Conservation (phyloP, 2,797 vertebrate genomes). For the Clamator glandarius region DNA sequence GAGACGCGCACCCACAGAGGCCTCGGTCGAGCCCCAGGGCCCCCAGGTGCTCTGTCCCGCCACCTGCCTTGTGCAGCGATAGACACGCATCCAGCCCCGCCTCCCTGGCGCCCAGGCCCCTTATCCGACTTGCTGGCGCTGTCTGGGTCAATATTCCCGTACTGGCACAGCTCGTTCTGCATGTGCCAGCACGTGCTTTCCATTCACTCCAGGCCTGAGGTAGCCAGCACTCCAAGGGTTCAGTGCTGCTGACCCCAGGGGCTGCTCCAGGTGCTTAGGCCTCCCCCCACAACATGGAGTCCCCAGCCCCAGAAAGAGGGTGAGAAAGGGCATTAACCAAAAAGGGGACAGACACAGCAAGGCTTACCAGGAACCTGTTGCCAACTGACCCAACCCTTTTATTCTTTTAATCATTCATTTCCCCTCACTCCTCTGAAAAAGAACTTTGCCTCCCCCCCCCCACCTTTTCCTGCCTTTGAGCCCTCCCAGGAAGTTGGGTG, state of each 20-base stretch:
- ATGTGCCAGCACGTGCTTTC: background rate
- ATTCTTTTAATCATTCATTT: background rate
- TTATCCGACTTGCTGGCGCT: fast-evolving
- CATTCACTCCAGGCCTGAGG: fast-evolving
- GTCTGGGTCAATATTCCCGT: fast-evolving
- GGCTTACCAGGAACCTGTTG: fast-evolving
- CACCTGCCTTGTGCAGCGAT: fast-evolving
- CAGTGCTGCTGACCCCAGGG: background rate
- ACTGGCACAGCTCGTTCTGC: fast-evolving
- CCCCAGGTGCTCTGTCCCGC: fast-evolving
- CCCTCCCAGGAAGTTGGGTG: background rate
- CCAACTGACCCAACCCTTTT: background rate
- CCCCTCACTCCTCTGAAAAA: background rate
- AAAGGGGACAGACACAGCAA: too few species aligned
- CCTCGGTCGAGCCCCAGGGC: fast-evolving
- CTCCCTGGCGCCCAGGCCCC: too few species aligned
- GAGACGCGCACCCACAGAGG: fast-evolving
- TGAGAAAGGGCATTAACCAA: background rate
- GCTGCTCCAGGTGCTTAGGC: background rate
- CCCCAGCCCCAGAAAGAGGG: background rate
- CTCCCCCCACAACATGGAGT: fast-evolving
- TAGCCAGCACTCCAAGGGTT: fast-evolving
- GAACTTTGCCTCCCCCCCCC: background rate
- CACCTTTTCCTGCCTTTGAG: background rate
- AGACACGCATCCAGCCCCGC: fast-evolving